phyloP scores from a whole-genome alignment of 2,888 invertebrate genomes.

The Spilarctia lutea region DNA sequence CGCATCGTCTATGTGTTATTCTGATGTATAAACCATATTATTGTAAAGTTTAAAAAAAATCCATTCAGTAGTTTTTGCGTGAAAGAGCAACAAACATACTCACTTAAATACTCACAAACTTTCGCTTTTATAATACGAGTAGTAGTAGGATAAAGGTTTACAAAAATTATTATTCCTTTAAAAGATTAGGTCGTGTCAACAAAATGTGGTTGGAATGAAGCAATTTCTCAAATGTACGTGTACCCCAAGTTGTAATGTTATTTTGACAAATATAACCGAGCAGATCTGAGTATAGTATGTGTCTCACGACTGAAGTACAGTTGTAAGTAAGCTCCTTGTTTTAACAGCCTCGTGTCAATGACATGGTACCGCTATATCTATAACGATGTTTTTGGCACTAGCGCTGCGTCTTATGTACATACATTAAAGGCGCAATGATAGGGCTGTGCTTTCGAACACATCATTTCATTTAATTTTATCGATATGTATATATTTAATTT shows the following conservation, averaged over 20 bases:
- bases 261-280: background rate
- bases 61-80: too few species aligned
- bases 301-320: constrained; percentile 11
- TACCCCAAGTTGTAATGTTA: background rate
- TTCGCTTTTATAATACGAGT: too few species aligned
- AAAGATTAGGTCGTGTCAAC: background rate
- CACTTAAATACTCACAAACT: too few species aligned
- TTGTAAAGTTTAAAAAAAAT: too few species aligned
- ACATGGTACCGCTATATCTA: constrained; percentile 57
- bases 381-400: constrained; percentile 72
- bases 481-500: background rate
- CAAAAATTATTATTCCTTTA: background rate
- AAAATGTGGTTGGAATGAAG: background rate
- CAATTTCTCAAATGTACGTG: background rate
- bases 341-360: constrained; percentile 41
- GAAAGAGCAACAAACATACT: too few species aligned
- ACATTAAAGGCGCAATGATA: constrained; percentile 49
- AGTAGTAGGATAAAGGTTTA: too few species aligned
- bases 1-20: too few species aligned
- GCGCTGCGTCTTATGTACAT: constrained; percentile 49
- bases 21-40: too few species aligned
- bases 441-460: constrained; percentile 30
- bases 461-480: background rate
- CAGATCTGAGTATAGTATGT: background rate
- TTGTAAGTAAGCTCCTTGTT: constrained; percentile 23